Conservation (phyloP, 1,140 invertebrate genomes). For the Drosophila lacteicornis region DNA sequence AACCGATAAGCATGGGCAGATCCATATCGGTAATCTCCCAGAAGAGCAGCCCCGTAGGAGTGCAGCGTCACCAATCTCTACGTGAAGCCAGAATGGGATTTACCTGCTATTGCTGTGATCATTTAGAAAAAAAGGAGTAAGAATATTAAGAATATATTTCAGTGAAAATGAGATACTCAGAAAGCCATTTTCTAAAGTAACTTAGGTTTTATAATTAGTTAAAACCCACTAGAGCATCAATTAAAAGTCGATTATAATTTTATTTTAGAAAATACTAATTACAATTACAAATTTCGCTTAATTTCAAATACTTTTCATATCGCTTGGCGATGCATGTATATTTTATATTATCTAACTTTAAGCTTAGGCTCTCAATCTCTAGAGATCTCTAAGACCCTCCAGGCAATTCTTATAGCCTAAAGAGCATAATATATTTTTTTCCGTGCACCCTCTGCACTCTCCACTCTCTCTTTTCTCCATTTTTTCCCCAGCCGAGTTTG, state of each 20-base stretch:
- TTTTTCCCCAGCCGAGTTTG: not conserved
- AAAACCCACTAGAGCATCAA: too few species aligned
- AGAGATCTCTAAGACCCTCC: not conserved
- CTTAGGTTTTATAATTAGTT: too few species aligned
- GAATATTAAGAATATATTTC: not conserved
- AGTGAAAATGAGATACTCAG: too few species aligned
- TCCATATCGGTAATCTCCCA: not conserved
- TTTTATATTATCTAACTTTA: not conserved
- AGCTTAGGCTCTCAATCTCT: not conserved
- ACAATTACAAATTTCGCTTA: too few species aligned
- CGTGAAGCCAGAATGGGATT: not conserved
- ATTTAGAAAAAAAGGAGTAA: not conserved
- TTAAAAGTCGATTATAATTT: too few species aligned
- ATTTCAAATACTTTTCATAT: too few species aligned
- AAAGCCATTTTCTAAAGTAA: too few species aligned
- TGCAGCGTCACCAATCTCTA: not conserved
- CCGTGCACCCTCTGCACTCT: conserved; percentile 10
- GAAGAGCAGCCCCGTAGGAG: not conserved
- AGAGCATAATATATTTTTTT: not conserved
- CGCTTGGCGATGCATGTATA: too few species aligned
- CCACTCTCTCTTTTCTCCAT: not conserved
- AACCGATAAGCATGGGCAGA: not conserved
- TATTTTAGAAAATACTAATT: too few species aligned
- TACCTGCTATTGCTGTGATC: conserved; percentile 2
- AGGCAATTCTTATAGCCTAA: too few species aligned